Conservation (phyloP, 2,797 vertebrate species). For the Alfaro cultratus region DNA sequence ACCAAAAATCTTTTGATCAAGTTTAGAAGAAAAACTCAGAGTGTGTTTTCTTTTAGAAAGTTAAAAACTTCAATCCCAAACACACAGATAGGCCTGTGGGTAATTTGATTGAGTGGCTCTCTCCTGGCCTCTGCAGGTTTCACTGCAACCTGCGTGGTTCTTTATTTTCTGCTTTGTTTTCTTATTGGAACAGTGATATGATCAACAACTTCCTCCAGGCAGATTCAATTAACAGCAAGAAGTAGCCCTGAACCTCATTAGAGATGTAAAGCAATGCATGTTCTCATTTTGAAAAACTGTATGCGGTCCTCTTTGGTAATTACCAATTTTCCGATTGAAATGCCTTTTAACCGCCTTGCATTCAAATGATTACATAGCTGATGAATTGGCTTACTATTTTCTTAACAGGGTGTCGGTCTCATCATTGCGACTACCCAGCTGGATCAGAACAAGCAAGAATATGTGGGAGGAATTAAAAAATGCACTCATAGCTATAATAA, state of each 20-base stretch:
- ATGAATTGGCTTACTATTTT: constrained; percentile 30
- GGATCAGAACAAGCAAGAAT: constrained; percentile 22
- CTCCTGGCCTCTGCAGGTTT: background rate
- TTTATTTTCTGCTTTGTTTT: background rate
- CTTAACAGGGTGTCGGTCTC: constrained; percentile 8
- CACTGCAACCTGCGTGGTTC: background rate
- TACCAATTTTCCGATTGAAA: constrained; percentile 34
- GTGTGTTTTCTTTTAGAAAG: background rate
- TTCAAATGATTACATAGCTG: constrained; percentile 34
- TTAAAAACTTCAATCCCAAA: background rate
- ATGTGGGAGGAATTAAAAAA: constrained; percentile 10
- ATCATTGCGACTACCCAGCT: constrained; percentile 20
- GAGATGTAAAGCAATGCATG: constrained; percentile 2
- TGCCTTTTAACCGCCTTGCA: constrained; percentile 19
- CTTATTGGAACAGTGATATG: background rate
- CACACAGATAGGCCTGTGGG: background rate
- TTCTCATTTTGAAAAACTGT: constrained; percentile 16
- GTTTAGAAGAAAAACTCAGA: background rate
- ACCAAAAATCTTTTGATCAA: background rate
- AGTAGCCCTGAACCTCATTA: constrained; percentile 2
- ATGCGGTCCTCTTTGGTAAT: constrained; percentile 26
- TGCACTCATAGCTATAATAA: constrained; percentile 12
- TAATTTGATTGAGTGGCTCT: background rate
- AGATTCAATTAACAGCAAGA: constrained; percentile 3
- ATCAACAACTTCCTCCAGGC: constrained; percentile 4